A percentile compares a stretch with the other conserved stretches of the same genome.
phyloP scores from a whole-genome alignment of 2,888 invertebrate genomes.

The Spilarctia lutea region DNA sequence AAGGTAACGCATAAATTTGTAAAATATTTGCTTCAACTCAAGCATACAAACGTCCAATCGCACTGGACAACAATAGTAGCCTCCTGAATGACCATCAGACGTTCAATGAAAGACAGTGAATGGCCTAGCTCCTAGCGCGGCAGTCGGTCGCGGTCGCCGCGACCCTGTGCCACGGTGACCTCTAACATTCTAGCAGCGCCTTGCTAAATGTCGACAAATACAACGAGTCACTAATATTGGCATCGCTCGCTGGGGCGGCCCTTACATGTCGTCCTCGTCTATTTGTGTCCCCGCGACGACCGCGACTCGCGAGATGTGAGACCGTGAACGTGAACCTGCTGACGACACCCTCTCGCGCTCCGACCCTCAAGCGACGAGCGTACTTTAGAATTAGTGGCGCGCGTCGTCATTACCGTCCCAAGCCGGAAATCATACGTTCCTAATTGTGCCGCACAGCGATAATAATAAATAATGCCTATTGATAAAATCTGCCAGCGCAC shows the following conservation, averaged over 20 bases:
- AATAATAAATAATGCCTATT: constrained; percentile 15
- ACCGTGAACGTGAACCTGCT: constrained; percentile 68
- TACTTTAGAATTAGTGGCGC: neutral
- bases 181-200: constrained; percentile 16
- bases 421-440: neutral
- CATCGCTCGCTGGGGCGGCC: constrained; percentile 22
- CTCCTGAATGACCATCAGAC: neutral
- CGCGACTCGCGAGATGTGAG: constrained; percentile 1
- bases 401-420: neutral
- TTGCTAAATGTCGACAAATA: constrained; percentile 13
- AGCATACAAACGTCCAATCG: neutral
- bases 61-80: neutral
- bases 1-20: neutral
- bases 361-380: neutral
- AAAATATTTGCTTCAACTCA: neutral
- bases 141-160: neutral
- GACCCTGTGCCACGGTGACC: constrained; percentile 23
- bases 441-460: constrained; percentile 9
- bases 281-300: constrained; percentile 45
- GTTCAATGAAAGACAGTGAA: constrained; percentile 7
- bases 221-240: constrained; percentile 35
- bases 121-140: constrained; percentile 7
- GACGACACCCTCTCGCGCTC: constrained; percentile 29
- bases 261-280: constrained; percentile 37
- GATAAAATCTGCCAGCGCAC: constrained; percentile 6